phyloP scores from a whole-genome alignment of 1,140 invertebrate species.

The Globodera rostochiensis region DNA sequence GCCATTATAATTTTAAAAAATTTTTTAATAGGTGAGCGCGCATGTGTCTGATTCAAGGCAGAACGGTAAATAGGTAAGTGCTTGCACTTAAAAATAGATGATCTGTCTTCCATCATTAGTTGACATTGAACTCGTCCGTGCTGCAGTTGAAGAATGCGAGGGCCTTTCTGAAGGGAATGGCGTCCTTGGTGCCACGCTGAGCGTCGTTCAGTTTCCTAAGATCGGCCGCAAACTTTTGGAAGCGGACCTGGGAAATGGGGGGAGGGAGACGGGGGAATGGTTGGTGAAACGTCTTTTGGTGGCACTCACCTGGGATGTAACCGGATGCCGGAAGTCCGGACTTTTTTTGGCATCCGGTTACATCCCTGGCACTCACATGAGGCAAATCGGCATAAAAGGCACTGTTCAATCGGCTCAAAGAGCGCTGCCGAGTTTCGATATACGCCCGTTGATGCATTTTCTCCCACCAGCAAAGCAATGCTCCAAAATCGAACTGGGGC shows the following conservation, averaged over 20 bases:
- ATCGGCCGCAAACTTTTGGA: not conserved
- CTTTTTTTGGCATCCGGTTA: no score
- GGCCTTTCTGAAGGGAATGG: not conserved
- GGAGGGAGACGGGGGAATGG: no score
- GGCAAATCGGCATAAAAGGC: conserved; percentile 18
- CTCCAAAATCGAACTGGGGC: conserved; percentile 34
- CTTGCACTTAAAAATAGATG: no score
- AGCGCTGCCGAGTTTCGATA: not conserved
- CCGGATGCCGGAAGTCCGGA: no score
- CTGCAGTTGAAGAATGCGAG: not conserved
- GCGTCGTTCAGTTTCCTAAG: not conserved
- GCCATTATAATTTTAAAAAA: no score
- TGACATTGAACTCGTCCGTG: not conserved
- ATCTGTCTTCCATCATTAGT: no score
- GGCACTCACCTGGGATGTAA: no score
- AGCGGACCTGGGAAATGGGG: not conserved
- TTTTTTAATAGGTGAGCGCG: no score
- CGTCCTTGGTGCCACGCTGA: not conserved
- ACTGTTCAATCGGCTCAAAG: conserved; percentile 3
- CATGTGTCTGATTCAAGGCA: no score
- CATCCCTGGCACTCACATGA: conserved; percentile 1
- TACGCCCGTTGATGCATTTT: conserved; percentile 10
- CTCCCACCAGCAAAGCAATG: conserved; percentile 34
- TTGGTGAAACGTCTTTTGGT: no score
- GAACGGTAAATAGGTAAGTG: no score